phyloP scores from a whole-genome alignment of 2,113 vertebrate species.

The Sakesphorus luctuosus region DNA sequence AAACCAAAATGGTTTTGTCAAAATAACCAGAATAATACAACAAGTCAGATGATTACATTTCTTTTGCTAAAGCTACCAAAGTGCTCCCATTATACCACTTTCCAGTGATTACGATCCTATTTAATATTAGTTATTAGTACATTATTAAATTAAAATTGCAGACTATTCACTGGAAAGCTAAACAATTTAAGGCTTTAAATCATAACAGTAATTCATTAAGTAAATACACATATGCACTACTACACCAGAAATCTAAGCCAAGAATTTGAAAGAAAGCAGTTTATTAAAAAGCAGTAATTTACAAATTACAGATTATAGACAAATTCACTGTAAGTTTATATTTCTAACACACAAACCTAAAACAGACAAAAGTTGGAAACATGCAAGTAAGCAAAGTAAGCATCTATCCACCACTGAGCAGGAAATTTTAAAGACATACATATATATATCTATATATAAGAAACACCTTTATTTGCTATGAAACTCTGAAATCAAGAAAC shows the following conservation, averaged over 20 bases:
- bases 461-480: neutral
- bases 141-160: neutral
- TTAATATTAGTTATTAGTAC: neutral
- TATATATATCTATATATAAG: neutral
- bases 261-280: neutral
- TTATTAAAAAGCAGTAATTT: neutral
- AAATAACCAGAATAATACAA: neutral
- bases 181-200: neutral
- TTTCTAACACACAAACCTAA: neutral
- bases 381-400: neutral
- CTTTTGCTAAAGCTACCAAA: neutral
- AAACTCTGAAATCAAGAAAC: neutral
- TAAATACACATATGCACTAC: neutral
- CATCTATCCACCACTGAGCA: neutral
- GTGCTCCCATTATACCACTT: neutral
- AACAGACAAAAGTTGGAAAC: neutral
- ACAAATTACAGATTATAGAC: neutral
- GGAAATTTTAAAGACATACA: neutral
- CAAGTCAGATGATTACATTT: neutral
- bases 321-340: neutral
- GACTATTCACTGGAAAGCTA: neutral
- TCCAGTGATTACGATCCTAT: neutral
- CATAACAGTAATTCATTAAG: neutral
- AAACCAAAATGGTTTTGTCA: neutral
- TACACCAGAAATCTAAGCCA: neutral